These are phyloP conservation scores for Sander lucioperca DNA, from an alignment of 2,113 vertebrate genomes.

Conservation along the genomic window DNA sequence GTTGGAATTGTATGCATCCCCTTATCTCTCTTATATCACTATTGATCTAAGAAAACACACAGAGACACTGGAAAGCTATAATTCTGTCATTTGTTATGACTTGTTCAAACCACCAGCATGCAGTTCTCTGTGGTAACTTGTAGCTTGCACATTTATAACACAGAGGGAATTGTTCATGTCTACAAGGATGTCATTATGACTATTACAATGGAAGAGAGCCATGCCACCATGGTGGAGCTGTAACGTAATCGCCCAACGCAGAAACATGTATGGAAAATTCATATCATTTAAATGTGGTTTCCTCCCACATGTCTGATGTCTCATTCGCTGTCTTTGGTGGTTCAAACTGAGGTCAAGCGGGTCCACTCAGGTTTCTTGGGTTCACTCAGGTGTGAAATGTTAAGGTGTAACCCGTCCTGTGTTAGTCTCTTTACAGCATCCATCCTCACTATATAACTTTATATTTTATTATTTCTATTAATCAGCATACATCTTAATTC, in stretches of 20 bases:
- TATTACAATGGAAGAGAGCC: constrained; percentile 8
- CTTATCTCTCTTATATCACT: not conserved
- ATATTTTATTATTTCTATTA: not conserved
- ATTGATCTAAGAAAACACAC: constrained; percentile 32
- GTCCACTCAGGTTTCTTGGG: constrained; percentile 45
- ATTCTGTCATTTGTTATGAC: constrained; percentile 49
- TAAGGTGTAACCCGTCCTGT: not conserved
- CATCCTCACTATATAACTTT: not conserved
- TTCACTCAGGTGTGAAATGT: constrained; percentile 31
- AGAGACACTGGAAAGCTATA: not conserved
- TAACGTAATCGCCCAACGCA: not conserved
- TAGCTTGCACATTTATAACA: constrained; percentile 40
- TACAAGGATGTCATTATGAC: constrained; percentile 33
- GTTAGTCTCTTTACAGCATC: not conserved
- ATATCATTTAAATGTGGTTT: constrained; percentile 38
- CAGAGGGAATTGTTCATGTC: constrained; percentile 35
- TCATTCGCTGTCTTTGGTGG: not conserved
- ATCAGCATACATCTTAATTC: not conserved
- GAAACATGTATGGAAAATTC: constrained; percentile 19
- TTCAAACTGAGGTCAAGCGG: constrained; percentile 55
- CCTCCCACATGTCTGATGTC: constrained; percentile 6
- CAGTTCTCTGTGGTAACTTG: constrained; percentile 39
- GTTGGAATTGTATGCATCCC: constrained; percentile 18
- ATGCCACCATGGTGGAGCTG: constrained; percentile 17
- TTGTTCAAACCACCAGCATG: constrained; percentile 41